phyloP scores from a whole-genome alignment of 2,113 vertebrate species.

The Dascyllus trimaculatus region DNA sequence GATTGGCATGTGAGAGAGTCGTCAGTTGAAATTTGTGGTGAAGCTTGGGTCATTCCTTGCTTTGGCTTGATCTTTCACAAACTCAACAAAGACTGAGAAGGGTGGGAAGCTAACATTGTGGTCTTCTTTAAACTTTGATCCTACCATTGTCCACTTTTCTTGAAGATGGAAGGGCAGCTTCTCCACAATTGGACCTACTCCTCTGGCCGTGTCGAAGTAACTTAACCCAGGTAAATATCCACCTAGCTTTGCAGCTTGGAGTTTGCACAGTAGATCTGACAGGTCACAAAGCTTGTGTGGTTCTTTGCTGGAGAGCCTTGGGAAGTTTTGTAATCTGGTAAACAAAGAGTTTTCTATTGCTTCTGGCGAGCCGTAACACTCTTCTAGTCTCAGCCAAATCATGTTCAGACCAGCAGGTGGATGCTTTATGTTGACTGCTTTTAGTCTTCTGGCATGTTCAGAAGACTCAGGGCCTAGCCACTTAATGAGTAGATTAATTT shows the following conservation, averaged over 20 bases:
- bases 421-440: no score
- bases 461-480: no score
- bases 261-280: constrained; percentile 28
- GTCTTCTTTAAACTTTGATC: constrained; percentile 6
- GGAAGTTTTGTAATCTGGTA: constrained; percentile 30
- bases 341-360: constrained; percentile 26
- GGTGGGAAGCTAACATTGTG: background rate
- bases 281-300: constrained; percentile 26
- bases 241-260: constrained; percentile 32
- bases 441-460: no score
- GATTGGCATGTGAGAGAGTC: background rate
- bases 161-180: constrained; percentile 26
- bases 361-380: constrained; percentile 23
- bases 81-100: background rate
- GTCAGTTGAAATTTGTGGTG: background rate
- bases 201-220: constrained; percentile 18
- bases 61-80: constrained; percentile 4
- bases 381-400: constrained; percentile 19
- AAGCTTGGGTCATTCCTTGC: constrained; percentile 41
- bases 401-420: background rate
- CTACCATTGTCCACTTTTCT: constrained; percentile 12
- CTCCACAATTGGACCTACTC: constrained; percentile 33
- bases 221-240: constrained; percentile 17
- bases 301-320: constrained; percentile 12
- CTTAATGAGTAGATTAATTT: no score